phyloP scores from a whole-genome alignment of 2,888 invertebrate genomes.

The Timandra comae region DNA sequence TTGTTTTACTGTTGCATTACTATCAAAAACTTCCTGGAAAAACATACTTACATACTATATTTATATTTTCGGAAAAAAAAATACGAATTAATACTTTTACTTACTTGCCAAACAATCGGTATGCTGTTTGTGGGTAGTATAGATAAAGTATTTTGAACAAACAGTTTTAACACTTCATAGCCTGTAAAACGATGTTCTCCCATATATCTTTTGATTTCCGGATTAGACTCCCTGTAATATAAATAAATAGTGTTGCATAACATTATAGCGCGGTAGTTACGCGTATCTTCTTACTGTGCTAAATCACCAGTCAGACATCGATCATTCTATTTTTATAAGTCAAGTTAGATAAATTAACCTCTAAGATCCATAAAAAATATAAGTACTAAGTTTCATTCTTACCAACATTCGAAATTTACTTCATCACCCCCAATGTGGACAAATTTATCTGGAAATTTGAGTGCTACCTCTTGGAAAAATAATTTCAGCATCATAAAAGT shows the following conservation, averaged over 20 bases:
- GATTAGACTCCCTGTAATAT: conserved; percentile 41
- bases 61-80: too few relatives aligned
- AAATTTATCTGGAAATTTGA: conserved; percentile 86
- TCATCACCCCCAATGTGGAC: conserved; percentile 96
- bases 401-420: conserved; percentile 89
- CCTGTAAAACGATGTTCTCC: conserved; percentile 27
- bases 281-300: too few relatives aligned
- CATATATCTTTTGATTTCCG: conserved; percentile 35
- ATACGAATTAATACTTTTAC: too few relatives aligned
- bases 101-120: conserved; percentile 49
- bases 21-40: conserved; percentile 87
- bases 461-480: conserved; percentile 81
- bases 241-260: too few relatives aligned
- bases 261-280: too few relatives aligned
- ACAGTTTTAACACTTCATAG: conserved; percentile 33
- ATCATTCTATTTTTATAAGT: too few relatives aligned
- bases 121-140: conserved; percentile 29
- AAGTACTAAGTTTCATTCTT: too few relatives aligned
- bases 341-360: too few relatives aligned
- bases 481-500: conserved; percentile 81
- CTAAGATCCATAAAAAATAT: too few relatives aligned
- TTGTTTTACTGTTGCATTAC: conserved; percentile 77
- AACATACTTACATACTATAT: too few relatives aligned
- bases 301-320: too few relatives aligned
- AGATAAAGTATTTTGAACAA: conserved; percentile 37